Evolutionary conservation across 2,113 vertebrate genomes (phyloP).

Genomic region (Ceyx cyanopectus): DNA sequence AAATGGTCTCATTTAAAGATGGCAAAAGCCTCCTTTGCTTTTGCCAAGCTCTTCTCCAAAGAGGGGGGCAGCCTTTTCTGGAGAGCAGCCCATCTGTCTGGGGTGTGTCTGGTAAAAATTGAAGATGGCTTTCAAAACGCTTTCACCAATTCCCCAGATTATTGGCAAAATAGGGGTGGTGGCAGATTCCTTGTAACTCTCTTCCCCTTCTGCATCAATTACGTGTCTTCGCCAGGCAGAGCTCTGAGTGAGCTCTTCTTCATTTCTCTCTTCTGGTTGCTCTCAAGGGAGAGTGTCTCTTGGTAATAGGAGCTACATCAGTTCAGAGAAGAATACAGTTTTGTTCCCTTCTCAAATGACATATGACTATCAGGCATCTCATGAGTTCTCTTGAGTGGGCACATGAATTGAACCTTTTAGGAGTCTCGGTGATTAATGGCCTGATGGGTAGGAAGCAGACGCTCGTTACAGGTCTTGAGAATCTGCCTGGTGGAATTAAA

Average conservation of each 20-base stretch:
- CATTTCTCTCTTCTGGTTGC: conserved; percentile 3
- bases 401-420: conserved; percentile 65
- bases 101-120: not conserved
- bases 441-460: conserved; percentile 52
- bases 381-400: conserved; percentile 56
- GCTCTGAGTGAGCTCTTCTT: conserved; percentile 50
- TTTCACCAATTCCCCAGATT: not conserved
- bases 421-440: conserved; percentile 55
- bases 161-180: not conserved
- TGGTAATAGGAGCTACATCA: conserved; percentile 55
- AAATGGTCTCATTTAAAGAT: not conserved
- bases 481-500: conserved; percentile 44
- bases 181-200: not conserved
- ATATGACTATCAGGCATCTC: conserved; percentile 63
- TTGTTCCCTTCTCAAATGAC: conserved; percentile 58
- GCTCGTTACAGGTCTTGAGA: not conserved
- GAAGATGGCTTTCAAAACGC: not conserved
- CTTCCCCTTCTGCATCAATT: conserved; percentile 13
- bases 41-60: not conserved
- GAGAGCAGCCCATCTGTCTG: not conserved
- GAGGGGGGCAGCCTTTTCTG: not conserved
- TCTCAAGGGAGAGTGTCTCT: conserved; percentile 42
- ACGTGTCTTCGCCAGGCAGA: not conserved
- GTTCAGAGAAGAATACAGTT: conserved; percentile 49
- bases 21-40: not conserved